Base-by-base conservation (phyloP, 2,113 vertebrate genomes). In the Pica pica region DNA sequence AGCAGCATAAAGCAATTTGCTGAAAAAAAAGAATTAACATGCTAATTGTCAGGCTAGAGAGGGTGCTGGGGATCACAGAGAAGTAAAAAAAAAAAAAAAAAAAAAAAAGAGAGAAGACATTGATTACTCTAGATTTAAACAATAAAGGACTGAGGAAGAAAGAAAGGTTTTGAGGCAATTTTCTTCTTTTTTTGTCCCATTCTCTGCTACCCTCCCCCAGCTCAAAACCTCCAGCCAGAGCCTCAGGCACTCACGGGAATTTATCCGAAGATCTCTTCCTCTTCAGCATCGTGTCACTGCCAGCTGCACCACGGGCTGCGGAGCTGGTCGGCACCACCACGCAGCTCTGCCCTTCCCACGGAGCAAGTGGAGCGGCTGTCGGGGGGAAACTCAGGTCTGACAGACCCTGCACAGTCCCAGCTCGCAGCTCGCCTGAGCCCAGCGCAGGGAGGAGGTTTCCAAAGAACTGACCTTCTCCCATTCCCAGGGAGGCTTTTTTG, bases 1-100 rank as follows among this genome's bases (percentile, higher is more conserved):
- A 87, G 94, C 90, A 69, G 78, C 83, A 85, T 92, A 96, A 96
- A 97, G 97, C 95, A 80, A 88, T 95, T 90, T 91, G 92, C 85
- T 90, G 91, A 2, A 15, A 22, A 47, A 52, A 90, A 79, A 67
- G 63, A 83, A 60, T 75, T 97, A 96, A 91, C 96, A 94, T 95
- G 89, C 60, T 97, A 96, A 96, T 97, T 96, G 95, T 79, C 90
- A 86, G 95, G 90, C 90, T 94, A 94, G 83, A 96, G 86, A 94
- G 89, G 73, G 94, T 95, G 92, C 85, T 65, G 83, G 70, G 70
- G 80, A 81, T 49, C 35, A 24, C 4, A 27, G 3, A 10, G 70
- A 15, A 30, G 6, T 74, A 1, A 13, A 24, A 8, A 33, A 31
- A 61, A 61, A 59, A 37, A 22, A 20, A 3, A 24, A 14, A 8